Evolutionary conservation across 2,888 invertebrate genomes (phyloP), one percentile per base, ranked within the genome.

Genomic region (Drosophila tanythrix): DNA sequence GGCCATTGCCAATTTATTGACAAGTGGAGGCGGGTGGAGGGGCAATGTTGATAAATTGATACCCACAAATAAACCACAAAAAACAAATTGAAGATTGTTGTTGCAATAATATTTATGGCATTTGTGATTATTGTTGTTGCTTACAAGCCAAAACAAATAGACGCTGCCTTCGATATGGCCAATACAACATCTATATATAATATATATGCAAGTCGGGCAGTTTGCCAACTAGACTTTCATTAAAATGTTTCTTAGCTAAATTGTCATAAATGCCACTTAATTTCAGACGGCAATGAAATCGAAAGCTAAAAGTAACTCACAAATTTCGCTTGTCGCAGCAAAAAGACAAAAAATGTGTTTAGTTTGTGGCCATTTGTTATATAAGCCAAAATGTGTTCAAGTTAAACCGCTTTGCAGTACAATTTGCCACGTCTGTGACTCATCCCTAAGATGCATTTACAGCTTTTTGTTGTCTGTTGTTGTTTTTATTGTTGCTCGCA

Each of bases 401-500:
- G 57, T 57, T 52, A 62, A 60, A 59, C 40, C 57, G 50, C 25
- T 50, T 57, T 46, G 33, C 60, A 52, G 15, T 15, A 35, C 40
- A 51, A 59, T 48, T 59, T 77, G 74, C 69, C 76, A 55, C 13
- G 21, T 27, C 66, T 63, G 58, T 83, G 83, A 81, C 63, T 72
- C 86, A 81, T 71, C 56, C 57, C 8, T 40, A 55, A 74, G 74
- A 58, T 68, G 63, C 51, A 58, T 64, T 74, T 75, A 53, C 63
- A 35, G 25, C 38, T 36, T 60, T 36, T 43, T 25, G 13, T 27
- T 27, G 36, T 52, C 43, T 33, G 31, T 40, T 31, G 38, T 48
- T n/a, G 48, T 58, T 5, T 35, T 15, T 21, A 5, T n/a, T 56
- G 58, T 48, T 48, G 57, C 15, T n/a, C 36, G 35, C 57, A 40